Evolutionary conservation across 2,113 vertebrate species (phyloP), one percentile per base, ranked within the genome.

Genomic region (Calonectris borealis): DNA sequence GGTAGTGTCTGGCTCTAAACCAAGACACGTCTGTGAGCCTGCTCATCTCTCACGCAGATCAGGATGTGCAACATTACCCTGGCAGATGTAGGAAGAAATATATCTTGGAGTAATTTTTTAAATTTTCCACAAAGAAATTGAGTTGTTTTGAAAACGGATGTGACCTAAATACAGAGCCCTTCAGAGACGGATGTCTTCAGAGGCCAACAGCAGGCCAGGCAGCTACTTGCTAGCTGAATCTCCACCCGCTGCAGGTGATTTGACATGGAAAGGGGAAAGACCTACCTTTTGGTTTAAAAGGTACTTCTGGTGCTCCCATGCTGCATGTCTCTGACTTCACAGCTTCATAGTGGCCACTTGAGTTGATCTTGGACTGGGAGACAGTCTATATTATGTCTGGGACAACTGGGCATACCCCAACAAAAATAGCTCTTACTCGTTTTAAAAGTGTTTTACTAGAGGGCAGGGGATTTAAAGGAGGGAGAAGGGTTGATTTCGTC

Each of bases 351-450:
- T 91, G 96, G 81, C 86, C 94, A 96, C 68, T 88, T 89, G 81
- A 95, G 97, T 96, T 97, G 97, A 96, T 95, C 75, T 97, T 97
- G 96, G 96, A 97, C 71, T 93, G 58, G 78, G 51, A 95, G 89
- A 91, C 73, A 95, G 96, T 95, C 97, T 97, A 97, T 95, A 97
- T 97, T 97, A 97, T 95, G 96, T 97, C 97, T 97, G 82, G 96
- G 96, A 93, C 96, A 96, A 96, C 94, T 97, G 96, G 95, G 95
- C 95, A 95, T 95, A 97, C 95, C 93, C 96, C 97, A 97, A 97
- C 86, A 83, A 95, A 97, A 97, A 97, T 96, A 97, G 58, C 75
- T 96, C 84, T 91, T 94, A 94, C 89, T 95, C 14, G 48, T 97
- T 97, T 95, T 91, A 91, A 69, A 91, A 95, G 89, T 94, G 89